Evolutionary conservation across 2,113 vertebrate species (phyloP), one percentile per base, ranked within the genome.

Genomic region (Perca schrenkii): DNA sequence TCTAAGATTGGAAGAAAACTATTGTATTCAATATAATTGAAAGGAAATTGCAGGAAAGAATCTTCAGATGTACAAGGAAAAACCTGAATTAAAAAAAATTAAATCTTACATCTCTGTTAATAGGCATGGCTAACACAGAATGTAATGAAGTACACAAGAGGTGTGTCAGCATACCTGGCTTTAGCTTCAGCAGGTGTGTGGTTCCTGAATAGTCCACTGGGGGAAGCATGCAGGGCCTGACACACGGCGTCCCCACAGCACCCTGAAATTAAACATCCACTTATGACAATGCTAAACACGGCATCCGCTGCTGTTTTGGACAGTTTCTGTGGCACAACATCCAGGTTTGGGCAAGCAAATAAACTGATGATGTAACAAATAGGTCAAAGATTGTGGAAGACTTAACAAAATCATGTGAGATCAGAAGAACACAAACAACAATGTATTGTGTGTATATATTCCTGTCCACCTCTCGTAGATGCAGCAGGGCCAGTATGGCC

Each of bases 401-500:
- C 8, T 31, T 47, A 17, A 25, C 12, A 74, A 56, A 81, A 57
- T 17, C 58, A 65, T 72, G 66, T 50, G 78, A 82, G 40, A 40
- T 40, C 52, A 50, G 8, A 4, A 49, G 10, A 74, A n/a, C 21
- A 74, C 19, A 78, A 77, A 74, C 1, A 5, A 68, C 56, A 73
- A 13, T 17, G 31, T n/a, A 25, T 43, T 36, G 49, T 8, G 4
- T 60, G 40, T 43, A 13, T 36, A 6, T 34, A 28, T 16, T 40
- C 8, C 12, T 25, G 15, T 72, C 47, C 46, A 96, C 95, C 95
- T 96, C 93, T 53, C 74, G 88, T 21, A 95, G 86, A 75, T 96
- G 95, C 57, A 97, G 86, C 79, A 97, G 93, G 25, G 93, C 89
- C 83, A 98, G 91, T 64, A 96, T 62, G 17, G 92, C 96, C 94